A percentile compares a stretch with the other conserved stretches of the same genome.
Conservation (phyloP, 2,113 vertebrate species). For the Calonectris borealis region DNA sequence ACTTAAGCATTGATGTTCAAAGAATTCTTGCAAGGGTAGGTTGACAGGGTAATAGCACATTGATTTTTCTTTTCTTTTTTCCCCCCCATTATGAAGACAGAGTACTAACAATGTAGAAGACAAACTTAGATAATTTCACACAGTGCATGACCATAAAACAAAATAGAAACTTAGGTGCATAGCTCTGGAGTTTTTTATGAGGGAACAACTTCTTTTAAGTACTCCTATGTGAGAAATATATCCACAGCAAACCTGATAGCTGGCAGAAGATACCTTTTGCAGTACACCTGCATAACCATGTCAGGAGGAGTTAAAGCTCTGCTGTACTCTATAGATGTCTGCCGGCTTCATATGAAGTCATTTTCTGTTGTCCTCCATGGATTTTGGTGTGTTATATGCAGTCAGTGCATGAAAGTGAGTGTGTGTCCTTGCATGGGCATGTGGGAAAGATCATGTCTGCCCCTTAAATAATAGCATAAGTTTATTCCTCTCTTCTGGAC, state of each 20-base stretch:
- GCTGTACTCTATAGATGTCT: not conserved
- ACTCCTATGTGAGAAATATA: not conserved
- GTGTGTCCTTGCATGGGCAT: not conserved
- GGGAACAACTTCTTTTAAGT: not conserved
- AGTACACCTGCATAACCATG: not conserved
- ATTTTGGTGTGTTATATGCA: not conserved
- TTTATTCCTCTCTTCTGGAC: not conserved
- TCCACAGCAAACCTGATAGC: not conserved
- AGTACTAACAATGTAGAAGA: constrained; percentile 10
- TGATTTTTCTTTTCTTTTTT: constrained; percentile 47
- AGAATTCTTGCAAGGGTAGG: constrained; percentile 17
- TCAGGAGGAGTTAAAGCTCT: not conserved
- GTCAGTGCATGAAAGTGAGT: not conserved
- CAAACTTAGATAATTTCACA: constrained; percentile 17
- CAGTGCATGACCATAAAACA: not conserved
- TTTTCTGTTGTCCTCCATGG: not conserved
- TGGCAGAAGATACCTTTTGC: not conserved
- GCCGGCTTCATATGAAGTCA: not conserved
- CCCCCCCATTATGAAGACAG: constrained; percentile 12
- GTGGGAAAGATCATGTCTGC: not conserved
- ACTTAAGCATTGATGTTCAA: constrained; percentile 18
- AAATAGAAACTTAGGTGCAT: not conserved
- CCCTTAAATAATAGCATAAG: not conserved
- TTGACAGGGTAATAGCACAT: constrained; percentile 58
- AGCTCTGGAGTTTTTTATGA: not conserved